Evolutionary conservation across 2,797 vertebrate genomes (phyloP).

Genomic region (Rhynchotus rufescens): DNA sequence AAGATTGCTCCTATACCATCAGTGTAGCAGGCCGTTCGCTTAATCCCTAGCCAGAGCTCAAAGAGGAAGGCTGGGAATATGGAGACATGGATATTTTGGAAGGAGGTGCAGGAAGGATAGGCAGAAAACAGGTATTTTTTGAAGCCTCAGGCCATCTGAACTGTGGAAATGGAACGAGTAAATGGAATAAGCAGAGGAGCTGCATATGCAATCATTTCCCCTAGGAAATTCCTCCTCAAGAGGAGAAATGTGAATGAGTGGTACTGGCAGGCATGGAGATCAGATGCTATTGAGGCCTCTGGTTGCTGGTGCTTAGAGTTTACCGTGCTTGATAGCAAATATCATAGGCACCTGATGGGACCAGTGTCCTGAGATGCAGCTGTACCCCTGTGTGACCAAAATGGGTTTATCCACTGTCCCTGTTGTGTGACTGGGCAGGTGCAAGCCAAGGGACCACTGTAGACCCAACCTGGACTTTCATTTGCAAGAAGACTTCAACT

Average conservation of each 20-base stretch:
- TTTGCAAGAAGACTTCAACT: not conserved
- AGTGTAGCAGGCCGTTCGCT: fast-evolving
- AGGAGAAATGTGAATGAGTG: not conserved
- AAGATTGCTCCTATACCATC: not conserved
- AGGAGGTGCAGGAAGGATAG: not conserved
- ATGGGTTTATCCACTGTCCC: constrained; percentile 6
- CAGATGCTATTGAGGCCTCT: not conserved
- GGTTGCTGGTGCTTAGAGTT: not conserved
- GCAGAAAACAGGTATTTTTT: not conserved
- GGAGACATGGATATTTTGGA: not conserved
- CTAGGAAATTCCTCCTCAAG: not conserved
- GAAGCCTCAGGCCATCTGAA: not conserved
- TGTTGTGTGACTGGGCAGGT: not conserved
- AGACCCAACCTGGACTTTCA: not conserved
- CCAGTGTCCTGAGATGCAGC: constrained; percentile 47
- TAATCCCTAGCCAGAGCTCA: not conserved
- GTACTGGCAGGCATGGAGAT: not conserved
- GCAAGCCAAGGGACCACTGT: not conserved
- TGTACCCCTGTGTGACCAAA: constrained; percentile 20
- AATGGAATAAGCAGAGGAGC: not conserved
- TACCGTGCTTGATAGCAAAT: not conserved
- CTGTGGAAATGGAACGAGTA: not conserved
- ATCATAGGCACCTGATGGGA: not conserved
- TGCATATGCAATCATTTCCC: not conserved
- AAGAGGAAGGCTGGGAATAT: not conserved